phyloP scores from a whole-genome alignment of 2,797 vertebrate genomes.

The Neosilurus hyrtlii region DNA sequence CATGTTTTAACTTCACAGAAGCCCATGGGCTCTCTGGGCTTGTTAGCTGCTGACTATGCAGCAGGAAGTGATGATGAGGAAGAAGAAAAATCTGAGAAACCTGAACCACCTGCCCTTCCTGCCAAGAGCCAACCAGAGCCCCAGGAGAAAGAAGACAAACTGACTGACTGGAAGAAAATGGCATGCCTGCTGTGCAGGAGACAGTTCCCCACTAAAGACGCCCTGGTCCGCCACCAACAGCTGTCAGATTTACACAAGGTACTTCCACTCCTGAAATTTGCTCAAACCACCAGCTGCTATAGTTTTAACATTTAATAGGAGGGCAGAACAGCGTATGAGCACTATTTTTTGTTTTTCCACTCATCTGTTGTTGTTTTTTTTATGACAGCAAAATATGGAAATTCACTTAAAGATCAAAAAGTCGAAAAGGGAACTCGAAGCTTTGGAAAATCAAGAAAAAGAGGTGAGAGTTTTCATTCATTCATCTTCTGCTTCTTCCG shows the following conservation, averaged over 20 bases:
- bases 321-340: background rate
- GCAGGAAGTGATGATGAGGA: conserved; percentile 94
- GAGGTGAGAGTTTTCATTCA: conserved; percentile 73
- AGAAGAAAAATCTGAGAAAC: conserved; percentile 82
- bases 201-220: conserved; percentile 95
- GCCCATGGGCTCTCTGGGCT: conserved; percentile 88
- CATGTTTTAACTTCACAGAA: conserved; percentile 70
- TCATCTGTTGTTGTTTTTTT: conserved; percentile 15
- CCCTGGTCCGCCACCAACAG: conserved; percentile 92
- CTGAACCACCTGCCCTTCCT: conserved; percentile 68
- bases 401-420: conserved; percentile 94
- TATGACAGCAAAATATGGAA: conserved; percentile 93
- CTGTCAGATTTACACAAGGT: conserved; percentile 97
- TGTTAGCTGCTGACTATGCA: conserved; percentile 90
- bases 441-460: conserved; percentile 91
- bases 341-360: background rate
- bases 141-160: conserved; percentile 81
- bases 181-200: conserved; percentile 93
- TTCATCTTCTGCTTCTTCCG: no score
- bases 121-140: conserved; percentile 68
- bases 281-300: background rate
- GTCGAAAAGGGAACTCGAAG: conserved; percentile 91
- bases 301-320: background rate
- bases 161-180: conserved; percentile 98
- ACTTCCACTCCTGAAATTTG: conserved; percentile 23